phyloP scores from a whole-genome alignment of 2,113 vertebrate genomes.

The Oreocharis arfaki region DNA sequence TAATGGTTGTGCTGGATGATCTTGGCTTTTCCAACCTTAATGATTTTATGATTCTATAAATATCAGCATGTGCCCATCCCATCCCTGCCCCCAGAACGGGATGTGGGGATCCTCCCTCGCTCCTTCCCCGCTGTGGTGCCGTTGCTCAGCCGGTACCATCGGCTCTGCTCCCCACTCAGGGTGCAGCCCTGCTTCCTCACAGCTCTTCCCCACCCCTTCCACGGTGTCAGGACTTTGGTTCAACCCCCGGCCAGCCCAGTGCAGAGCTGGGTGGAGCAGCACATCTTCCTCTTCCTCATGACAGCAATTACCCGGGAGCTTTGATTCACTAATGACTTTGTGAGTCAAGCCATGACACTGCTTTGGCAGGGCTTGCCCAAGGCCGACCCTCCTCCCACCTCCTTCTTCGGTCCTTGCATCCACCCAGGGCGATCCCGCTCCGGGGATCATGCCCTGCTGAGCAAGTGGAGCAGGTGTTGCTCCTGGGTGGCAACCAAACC shows the following conservation, averaged over 20 bases:
- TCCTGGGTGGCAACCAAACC: not conserved
- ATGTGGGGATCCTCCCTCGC: not conserved
- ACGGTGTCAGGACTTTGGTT: not conserved
- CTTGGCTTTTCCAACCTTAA: not conserved
- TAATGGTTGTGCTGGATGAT: not conserved
- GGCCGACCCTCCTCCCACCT: not conserved
- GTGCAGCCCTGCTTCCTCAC: not conserved
- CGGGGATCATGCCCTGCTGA: not conserved
- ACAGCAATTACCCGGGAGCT: not conserved
- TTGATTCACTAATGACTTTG: not conserved
- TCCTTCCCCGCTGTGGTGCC: not conserved
- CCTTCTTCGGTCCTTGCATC: not conserved
- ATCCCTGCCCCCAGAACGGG: accelerated
- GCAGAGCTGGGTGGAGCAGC: not conserved
- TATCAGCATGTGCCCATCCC: not conserved
- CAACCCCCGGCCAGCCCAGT: not conserved
- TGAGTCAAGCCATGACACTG: not conserved
- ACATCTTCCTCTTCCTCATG: conserved; percentile 25
- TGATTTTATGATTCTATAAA: not conserved
- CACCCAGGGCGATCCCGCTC: not conserved
- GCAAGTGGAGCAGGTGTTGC: not conserved
- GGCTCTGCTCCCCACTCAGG: accelerated
- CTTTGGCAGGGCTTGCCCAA: not conserved
- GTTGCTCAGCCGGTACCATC: not conserved
- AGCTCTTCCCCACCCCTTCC: not conserved